These are phyloP conservation scores for Dicrurus megarhynchus DNA, from an alignment of 2,113 vertebrate species.

Conservation along the genomic window DNA sequence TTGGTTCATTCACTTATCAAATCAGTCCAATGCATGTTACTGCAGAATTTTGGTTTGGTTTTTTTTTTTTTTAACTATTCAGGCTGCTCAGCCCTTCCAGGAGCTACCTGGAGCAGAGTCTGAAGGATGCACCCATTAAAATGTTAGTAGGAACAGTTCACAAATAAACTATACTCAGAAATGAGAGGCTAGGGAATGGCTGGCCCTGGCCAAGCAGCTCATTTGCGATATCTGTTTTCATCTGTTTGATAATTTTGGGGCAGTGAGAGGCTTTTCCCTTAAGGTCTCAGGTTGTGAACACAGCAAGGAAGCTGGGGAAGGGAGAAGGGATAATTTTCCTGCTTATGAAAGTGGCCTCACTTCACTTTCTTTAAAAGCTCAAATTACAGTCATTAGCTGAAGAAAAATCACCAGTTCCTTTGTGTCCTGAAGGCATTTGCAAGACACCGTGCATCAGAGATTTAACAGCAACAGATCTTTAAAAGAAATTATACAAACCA, in stretches of 20 bases:
- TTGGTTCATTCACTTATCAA: not conserved
- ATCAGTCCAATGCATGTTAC: not conserved
- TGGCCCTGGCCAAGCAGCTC: not conserved
- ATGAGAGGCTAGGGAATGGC: fast-evolving
- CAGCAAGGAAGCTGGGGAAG: not conserved
- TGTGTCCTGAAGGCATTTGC: not conserved
- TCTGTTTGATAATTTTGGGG: not conserved
- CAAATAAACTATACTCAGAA: not conserved
- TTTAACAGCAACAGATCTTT: not conserved
- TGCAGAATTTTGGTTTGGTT: not conserved
- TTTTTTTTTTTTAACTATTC: not conserved
- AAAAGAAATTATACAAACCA: not conserved
- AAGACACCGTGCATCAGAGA: not conserved
- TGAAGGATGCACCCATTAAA: not conserved
- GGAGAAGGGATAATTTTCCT: not conserved
- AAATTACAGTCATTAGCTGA: not conserved
- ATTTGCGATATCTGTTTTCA: not conserved
- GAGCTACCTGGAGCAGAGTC: not conserved
- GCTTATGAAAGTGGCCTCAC: not conserved
- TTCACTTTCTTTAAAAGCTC: not conserved
- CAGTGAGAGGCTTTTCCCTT: not conserved
- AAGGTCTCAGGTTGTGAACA: not conserved
- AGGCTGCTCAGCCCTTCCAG: not conserved
- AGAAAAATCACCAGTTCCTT: not conserved
- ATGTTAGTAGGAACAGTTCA: not conserved